These are phyloP conservation scores for Portunus trituberculatus DNA, from an alignment of 1,140 invertebrate genomes.

Conservation along the genomic window DNA sequence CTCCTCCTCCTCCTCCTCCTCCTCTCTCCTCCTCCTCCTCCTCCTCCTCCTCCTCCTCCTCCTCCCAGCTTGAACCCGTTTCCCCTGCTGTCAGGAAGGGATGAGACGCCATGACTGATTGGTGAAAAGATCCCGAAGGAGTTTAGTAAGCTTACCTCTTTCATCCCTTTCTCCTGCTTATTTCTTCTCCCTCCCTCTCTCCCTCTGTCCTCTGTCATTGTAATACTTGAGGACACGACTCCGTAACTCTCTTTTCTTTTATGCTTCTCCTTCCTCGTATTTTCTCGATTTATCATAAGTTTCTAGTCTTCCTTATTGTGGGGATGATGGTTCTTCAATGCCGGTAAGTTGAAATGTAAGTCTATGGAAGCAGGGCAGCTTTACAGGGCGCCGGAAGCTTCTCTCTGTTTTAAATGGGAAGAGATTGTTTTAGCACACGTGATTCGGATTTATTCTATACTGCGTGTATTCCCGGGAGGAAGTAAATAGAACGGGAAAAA, in stretches of 20 bases:
- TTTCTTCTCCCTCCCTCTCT: constrained; percentile 33
- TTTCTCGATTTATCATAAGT: not conserved
- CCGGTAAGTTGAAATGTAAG: no score
- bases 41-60: not conserved
- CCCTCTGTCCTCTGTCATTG: not conserved
- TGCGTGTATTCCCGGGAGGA: no score
- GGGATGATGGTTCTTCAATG: no score
- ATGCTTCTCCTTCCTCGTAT: not conserved
- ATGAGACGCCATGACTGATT: not conserved
- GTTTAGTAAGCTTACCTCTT: not conserved
- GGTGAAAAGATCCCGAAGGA: not conserved
- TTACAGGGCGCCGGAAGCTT: no score
- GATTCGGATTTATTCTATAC: no score
- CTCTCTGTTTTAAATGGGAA: no score
- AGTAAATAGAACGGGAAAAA: no score
- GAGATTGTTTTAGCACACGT: no score
- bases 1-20: not conserved
- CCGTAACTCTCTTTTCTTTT: not conserved
- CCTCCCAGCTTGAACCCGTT: not conserved
- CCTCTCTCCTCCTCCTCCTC: constrained; percentile 3
- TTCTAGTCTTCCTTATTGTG: no score
- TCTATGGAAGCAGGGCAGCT: no score
- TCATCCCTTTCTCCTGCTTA: not conserved
- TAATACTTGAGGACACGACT: not conserved
- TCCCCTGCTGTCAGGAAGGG: not conserved